Conservation (phyloP, 2,113 vertebrate genomes). For the Origma solitaria region DNA sequence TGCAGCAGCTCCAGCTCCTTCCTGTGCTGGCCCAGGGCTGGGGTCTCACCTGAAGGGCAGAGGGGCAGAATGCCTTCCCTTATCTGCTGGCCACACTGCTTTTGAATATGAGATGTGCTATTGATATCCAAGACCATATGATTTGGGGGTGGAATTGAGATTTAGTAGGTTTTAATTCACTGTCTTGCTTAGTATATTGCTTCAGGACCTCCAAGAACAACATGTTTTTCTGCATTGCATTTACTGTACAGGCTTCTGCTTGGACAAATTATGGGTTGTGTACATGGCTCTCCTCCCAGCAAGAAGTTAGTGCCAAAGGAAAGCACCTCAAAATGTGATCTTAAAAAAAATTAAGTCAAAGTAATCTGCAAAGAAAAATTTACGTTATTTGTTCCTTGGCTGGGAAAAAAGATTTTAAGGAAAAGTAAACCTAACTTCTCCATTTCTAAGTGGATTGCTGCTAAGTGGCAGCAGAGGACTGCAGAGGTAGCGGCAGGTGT, state of each 20-base stretch:
- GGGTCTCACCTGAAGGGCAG: neutral
- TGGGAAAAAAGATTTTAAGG: neutral
- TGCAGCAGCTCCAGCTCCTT: neutral
- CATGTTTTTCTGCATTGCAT: neutral
- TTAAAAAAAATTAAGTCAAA: neutral
- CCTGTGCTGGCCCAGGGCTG: neutral
- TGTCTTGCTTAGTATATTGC: neutral
- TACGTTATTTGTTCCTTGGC: neutral
- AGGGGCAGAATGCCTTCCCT: neutral
- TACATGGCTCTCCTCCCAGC: neutral
- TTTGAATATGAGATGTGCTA: neutral
- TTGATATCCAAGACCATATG: neutral
- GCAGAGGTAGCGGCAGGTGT: neutral
- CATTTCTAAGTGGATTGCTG: neutral
- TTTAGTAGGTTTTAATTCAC: neutral
- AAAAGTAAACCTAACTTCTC: neutral
- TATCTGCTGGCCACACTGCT: neutral
- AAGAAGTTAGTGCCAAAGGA: neutral
- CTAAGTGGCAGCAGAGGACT: neutral
- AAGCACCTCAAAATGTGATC: neutral
- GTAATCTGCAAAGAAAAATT: neutral
- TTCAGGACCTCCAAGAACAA: neutral
- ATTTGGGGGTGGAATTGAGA: neutral
- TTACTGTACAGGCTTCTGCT: neutral
- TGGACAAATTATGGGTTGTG: neutral